Conservation (phyloP, 2,797 vertebrate species). For the Falco biarmicus region DNA sequence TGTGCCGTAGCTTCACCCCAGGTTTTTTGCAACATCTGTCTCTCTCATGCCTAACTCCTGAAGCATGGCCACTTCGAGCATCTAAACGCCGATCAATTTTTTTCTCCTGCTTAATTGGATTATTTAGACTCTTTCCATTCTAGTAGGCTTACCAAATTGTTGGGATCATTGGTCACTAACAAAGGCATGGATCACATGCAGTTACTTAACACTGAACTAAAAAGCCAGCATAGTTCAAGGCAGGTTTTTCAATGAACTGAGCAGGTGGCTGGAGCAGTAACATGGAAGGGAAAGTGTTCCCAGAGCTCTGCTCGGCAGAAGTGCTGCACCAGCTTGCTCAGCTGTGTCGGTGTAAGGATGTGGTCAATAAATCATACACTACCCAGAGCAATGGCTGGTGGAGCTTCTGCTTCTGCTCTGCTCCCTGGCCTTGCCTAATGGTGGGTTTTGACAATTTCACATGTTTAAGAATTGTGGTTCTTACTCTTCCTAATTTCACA, state of each 20-base stretch:
- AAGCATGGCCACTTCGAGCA: background rate
- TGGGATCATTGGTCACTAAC: background rate
- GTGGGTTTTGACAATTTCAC: background rate
- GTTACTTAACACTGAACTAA: background rate
- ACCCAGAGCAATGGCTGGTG: background rate
- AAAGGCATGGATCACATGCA: background rate
- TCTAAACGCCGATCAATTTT: background rate
- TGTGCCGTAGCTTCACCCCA: background rate
- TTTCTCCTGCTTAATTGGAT: background rate
- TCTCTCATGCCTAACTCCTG: background rate
- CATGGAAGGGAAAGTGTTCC: background rate
- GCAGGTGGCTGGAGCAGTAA: background rate
- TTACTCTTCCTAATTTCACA: background rate
- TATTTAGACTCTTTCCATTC: background rate
- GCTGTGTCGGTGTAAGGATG: fast-evolving
- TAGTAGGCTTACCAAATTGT: background rate
- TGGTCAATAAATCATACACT: background rate
- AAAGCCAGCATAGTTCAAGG: background rate
- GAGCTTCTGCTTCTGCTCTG: background rate
- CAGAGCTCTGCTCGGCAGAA: background rate
- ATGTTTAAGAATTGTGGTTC: background rate
- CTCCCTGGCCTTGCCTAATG: background rate
- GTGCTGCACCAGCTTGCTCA: background rate
- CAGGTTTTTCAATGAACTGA: background rate
- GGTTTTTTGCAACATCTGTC: background rate